phyloP scores from a whole-genome alignment of 2,888 invertebrate genomes.

The Oligia fasciuncula region DNA sequence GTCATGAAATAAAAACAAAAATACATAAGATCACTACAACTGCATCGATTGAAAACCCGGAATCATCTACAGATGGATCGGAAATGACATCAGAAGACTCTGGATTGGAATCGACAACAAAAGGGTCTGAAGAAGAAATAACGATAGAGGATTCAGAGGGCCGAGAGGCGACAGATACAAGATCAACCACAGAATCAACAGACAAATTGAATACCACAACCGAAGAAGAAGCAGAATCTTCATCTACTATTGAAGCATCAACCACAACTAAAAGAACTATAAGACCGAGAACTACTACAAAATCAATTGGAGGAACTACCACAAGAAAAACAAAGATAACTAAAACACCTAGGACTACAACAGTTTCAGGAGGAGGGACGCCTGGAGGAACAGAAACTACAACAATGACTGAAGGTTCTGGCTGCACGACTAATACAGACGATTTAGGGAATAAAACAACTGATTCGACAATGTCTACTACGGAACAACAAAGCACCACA shows the following conservation, averaged over 20 bases:
- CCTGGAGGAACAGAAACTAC: too few relatives aligned
- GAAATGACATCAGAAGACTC: background rate
- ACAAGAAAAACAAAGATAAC: background rate
- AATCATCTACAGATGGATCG: too few relatives aligned
- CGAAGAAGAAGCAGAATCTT: background rate
- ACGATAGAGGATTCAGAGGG: background rate
- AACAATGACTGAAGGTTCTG: background rate
- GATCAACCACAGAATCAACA: background rate
- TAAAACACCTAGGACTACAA: background rate
- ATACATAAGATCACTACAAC: too few relatives aligned
- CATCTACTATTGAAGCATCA: background rate
- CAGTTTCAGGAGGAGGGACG: background rate
- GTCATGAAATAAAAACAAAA: too few relatives aligned
- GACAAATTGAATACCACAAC: background rate
- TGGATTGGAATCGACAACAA: background rate
- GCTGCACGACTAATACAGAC: background rate
- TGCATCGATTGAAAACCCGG: too few relatives aligned
- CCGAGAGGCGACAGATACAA: background rate
- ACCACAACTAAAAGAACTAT: background rate
- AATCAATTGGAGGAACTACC: background rate
- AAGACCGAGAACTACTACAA: background rate
- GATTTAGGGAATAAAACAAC: background rate
- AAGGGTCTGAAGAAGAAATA: background rate
- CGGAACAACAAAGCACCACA: conserved; percentile 8
- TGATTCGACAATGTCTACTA: conserved; percentile 3